Evolutionary conservation across 2,797 vertebrate genomes (phyloP), one percentile per base, ranked within the genome.

Genomic region (Lutjanus argentimaculatus): DNA sequence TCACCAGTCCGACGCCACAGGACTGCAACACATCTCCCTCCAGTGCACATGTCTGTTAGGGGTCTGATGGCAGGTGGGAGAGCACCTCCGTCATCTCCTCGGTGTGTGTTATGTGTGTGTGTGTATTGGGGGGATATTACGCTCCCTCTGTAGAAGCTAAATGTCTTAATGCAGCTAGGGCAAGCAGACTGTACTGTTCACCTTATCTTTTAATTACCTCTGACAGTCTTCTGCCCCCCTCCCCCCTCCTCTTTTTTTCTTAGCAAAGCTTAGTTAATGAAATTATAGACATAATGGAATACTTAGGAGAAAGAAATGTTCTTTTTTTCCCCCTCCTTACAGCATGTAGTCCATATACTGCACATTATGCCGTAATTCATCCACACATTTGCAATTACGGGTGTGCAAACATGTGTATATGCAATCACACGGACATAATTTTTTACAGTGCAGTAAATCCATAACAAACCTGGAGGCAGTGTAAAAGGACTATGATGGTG

Each of bases 121-220:
- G 56, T 53, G 61, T 61, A 71, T 13, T 75, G 75, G 61, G 73
- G 56, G 71, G 74, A 76, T 87, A 89, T 87, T 88, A 80, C 16
- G 16, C 68, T 80, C 75, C 48, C 56, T 49, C 67, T 67, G 85
- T 67, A 79, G 61, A 86, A 84, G 81, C 82, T 88, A 87, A 91
- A 93, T 87, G 85, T 93, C 90, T 93, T 86, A 86, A 88, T 90
- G 85, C 78, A 84, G 82, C 82, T 58, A 58, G 70, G 77, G 69
- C 77, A 86, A 76, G 78, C 86, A 83, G 77, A 75, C 89, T 89
- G 85, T 82, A 76, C 87, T 81, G 84, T 81, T 87, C 88, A 94
- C 90, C 92, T 95, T 95, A 96, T 96, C 95, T 95, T 96, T 96
- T 96, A 96, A 96, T 95, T 95, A 96, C 92, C 91, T 88, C 93